These are phyloP conservation scores for Triplophysa siluroides DNA, from an alignment of 2,113 vertebrate species.

Conservation along the genomic window DNA sequence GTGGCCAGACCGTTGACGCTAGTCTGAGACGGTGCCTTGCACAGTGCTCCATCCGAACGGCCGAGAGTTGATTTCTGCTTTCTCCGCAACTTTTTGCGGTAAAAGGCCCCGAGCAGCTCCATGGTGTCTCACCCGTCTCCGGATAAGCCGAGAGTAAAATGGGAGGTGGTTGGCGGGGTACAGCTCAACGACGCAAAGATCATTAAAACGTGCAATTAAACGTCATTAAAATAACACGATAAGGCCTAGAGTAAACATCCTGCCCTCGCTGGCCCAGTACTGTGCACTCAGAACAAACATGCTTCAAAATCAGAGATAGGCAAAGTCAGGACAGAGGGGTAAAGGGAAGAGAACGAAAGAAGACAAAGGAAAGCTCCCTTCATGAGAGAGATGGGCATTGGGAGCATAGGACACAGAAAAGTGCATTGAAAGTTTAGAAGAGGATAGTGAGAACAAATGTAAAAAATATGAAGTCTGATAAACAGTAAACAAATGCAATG, in stretches of 20 bases:
- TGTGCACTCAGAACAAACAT: constrained; percentile 25
- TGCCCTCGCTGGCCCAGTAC: constrained; percentile 39
- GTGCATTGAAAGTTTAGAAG: neutral
- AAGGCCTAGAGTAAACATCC: constrained; percentile 67
- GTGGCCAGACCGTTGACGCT: constrained; percentile 64
- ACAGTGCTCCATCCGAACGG: constrained; percentile 64
- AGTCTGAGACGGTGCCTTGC: constrained; percentile 64
- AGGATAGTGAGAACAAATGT: neutral
- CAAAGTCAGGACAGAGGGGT: neutral
- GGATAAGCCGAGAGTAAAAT: constrained; percentile 11
- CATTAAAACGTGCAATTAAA: constrained; percentile 62
- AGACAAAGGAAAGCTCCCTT: constrained; percentile 47
- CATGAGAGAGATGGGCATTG: neutral
- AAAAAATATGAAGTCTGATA: neutral
- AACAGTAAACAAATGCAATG: neutral
- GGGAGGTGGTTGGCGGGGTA: constrained; percentile 14
- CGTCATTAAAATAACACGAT: constrained; percentile 62
- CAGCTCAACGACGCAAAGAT: neutral
- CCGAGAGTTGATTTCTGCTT: constrained; percentile 65
- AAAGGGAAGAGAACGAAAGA: neutral
- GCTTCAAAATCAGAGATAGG: constrained; percentile 16
- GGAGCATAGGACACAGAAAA: constrained; percentile 20
- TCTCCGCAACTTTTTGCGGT: constrained; percentile 69
- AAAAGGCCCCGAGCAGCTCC: constrained; percentile 71
- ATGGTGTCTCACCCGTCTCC: constrained; percentile 32